phyloP scores from a whole-genome alignment of 1,140 invertebrate species.

The Drosophila biarmipes region DNA sequence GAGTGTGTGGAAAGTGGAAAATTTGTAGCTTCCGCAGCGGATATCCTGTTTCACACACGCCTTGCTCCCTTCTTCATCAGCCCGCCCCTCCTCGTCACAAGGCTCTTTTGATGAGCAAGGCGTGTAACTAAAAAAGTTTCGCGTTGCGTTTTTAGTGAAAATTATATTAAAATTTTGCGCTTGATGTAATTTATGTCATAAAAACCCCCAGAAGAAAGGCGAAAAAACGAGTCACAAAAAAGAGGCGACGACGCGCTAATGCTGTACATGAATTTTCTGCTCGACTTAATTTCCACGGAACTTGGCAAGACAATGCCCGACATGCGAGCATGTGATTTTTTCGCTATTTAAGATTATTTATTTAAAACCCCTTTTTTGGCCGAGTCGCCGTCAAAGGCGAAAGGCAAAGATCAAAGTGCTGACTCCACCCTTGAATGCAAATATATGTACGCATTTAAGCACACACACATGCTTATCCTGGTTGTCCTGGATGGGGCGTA shows the following conservation, averaged over 20 bases:
- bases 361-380: constrained; percentile 67
- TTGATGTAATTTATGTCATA: constrained; percentile 84
- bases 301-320: constrained; percentile 27
- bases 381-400: constrained; percentile 53
- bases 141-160: constrained; percentile 83
- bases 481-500: constrained; percentile 10
- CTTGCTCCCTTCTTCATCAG: constrained; percentile 24
- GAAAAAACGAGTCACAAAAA: constrained; percentile 21
- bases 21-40: constrained; percentile 81
- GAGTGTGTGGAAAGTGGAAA: constrained; percentile 78
- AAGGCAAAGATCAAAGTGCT: constrained; percentile 71
- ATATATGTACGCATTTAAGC: constrained; percentile 25
- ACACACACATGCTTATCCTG: constrained; percentile 22
- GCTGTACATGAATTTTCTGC: constrained; percentile 83
- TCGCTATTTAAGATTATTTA: constrained; percentile 73
- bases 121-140: constrained; percentile 78
- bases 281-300: constrained; percentile 67
- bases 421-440: constrained; percentile 38
- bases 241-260: constrained; percentile 54
- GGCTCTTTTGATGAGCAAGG: constrained; percentile 41
- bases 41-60: constrained; percentile 82
- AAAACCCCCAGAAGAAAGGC: constrained; percentile 52
- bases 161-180: constrained; percentile 84
- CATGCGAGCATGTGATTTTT: constrained; percentile 20
- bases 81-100: neutral